A percentile compares a stretch with the other conserved stretches of the same genome.
These are phyloP conservation scores for Carcina quercana DNA, from an alignment of 2,888 invertebrate genomes.

Conservation along the genomic window DNA sequence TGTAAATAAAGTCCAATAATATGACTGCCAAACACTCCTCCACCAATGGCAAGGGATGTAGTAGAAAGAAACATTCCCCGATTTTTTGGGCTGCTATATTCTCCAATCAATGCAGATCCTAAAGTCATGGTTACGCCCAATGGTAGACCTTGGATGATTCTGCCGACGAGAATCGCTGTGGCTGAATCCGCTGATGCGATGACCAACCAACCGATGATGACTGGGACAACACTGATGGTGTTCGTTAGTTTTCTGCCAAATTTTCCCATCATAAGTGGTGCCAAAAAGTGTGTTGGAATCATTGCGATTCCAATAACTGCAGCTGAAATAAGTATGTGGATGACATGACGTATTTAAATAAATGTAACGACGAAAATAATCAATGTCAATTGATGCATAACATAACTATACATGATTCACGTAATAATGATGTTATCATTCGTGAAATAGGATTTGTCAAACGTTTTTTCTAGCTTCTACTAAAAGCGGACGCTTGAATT, in stretches of 20 bases:
- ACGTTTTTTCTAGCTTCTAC: too few relatives aligned
- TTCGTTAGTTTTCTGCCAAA: conserved; percentile 70
- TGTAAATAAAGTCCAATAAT: conserved; percentile 8
- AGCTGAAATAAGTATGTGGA: neutral
- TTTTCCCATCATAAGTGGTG: conserved; percentile 61
- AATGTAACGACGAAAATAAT: too few relatives aligned
- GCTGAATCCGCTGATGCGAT: conserved; percentile 32
- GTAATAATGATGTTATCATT: too few relatives aligned
- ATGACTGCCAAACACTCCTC: neutral
- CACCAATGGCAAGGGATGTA: neutral
- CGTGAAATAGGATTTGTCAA: too few relatives aligned
- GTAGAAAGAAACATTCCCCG: conserved; percentile 41
- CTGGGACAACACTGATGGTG: conserved; percentile 53
- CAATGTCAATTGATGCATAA: too few relatives aligned
- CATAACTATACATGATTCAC: too few relatives aligned
- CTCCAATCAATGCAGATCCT: conserved; percentile 62
- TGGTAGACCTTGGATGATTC: conserved; percentile 48
- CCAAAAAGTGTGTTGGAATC: conserved; percentile 39
- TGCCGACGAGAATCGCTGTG: conserved; percentile 30
- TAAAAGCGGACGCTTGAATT: too few relatives aligned
- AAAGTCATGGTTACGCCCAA: conserved; percentile 61
- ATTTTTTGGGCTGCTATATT: conserved; percentile 69
- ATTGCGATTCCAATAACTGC: conserved; percentile 42
- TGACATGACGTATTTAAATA: too few relatives aligned
- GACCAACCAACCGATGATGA: conserved; percentile 62